phyloP scores from a whole-genome alignment of 2,888 invertebrate species.

The Steinernema scapterisci region DNA sequence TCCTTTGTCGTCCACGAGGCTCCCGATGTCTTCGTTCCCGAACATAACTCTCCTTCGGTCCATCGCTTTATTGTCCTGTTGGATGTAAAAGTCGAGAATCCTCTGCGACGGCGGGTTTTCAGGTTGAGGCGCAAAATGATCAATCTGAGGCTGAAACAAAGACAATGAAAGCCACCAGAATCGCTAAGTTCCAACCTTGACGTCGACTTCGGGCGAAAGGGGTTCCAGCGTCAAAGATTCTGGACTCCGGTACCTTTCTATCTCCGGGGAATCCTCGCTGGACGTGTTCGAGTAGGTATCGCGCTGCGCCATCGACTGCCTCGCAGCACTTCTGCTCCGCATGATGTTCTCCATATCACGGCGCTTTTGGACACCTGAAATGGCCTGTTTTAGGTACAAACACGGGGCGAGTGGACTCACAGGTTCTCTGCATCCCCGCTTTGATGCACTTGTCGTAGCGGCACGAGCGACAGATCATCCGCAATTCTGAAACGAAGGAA shows the following conservation, averaged over 20 bases:
- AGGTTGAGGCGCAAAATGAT: no score
- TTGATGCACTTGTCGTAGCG: constrained; percentile 50
- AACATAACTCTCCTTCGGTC: constrained; percentile 51
- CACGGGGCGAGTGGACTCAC: constrained; percentile 33
- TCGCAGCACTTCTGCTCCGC: constrained; percentile 27
- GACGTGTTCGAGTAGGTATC: constrained; percentile 10
- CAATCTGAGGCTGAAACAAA: no score
- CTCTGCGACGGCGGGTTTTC: not conserved
- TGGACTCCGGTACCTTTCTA: constrained; percentile 7
- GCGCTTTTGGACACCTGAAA: constrained; percentile 37
- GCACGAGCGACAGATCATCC: constrained; percentile 56
- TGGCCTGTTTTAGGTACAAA: not conserved
- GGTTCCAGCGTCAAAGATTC: not conserved
- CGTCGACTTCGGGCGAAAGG: not conserved
- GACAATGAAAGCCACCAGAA: not conserved
- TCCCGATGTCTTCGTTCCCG: constrained; percentile 28
- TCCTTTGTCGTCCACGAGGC: constrained; percentile 12
- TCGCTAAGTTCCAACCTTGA: not conserved
- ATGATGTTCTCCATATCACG: constrained; percentile 16
- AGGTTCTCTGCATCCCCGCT: constrained; percentile 51
- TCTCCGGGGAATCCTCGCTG: constrained; percentile 6
- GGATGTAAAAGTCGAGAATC: constrained; percentile 10
- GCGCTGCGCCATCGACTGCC: not conserved
- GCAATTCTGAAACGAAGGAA: constrained; percentile 45
- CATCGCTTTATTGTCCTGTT: constrained; percentile 44